Evolutionary conservation across 2,113 vertebrate species (phyloP).

Genomic region (Merops nubicus): DNA sequence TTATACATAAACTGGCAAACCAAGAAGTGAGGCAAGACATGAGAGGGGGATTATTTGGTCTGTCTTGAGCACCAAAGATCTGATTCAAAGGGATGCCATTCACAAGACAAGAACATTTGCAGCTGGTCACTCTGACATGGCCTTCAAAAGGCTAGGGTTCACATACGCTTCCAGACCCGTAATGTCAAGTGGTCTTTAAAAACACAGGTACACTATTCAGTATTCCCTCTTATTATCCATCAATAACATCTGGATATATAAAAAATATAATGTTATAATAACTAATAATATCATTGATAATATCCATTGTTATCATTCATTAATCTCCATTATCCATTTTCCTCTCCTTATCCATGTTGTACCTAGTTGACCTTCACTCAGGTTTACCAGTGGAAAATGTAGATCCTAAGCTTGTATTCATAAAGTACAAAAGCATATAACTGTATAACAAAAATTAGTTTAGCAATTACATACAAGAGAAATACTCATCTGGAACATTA

Average conservation of each 20-base stretch:
- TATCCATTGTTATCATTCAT: too few species aligned
- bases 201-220: background rate
- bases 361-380: background rate
- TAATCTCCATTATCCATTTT: too few species aligned
- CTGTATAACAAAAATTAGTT: slow-evolving; percentile 40
- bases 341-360: background rate
- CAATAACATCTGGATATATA: too few species aligned
- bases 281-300: too few species aligned
- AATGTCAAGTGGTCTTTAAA: background rate
- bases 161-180: background rate
- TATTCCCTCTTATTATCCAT: background rate
- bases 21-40: background rate
- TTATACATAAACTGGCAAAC: background rate
- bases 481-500: slow-evolving; percentile 86
- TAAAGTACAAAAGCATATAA: background rate
- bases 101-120: background rate
- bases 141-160: background rate
- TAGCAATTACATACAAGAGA: slow-evolving; percentile 85
- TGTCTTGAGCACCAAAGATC: background rate
- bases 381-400: background rate
- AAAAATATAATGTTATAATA: too few species aligned
- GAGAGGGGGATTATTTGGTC: background rate
- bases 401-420: background rate
- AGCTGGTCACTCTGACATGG: background rate
- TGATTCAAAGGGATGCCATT: background rate